Percentiles rank a stretch among this genome's conserved stretches.
These are phyloP conservation scores for Lydus trimaculatus DNA, from an alignment of 2,888 invertebrate species.

Conservation along the genomic window DNA sequence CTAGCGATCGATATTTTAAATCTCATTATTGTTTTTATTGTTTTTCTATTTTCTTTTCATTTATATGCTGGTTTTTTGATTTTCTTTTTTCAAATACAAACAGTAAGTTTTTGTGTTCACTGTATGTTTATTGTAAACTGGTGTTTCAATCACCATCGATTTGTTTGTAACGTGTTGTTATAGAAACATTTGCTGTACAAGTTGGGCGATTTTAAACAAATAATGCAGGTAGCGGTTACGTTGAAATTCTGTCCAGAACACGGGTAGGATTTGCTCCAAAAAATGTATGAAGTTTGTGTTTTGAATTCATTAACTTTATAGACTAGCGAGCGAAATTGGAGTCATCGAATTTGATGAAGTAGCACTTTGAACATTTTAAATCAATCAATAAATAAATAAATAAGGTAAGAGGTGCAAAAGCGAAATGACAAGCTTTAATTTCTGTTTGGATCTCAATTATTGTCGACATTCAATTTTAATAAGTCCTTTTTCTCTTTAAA, in stretches of 20 bases:
- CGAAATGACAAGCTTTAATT: no score
- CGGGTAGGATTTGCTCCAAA: background rate
- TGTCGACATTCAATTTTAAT: no score
- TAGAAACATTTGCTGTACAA: conserved; percentile 10
- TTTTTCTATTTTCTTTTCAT: background rate
- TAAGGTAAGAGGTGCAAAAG: no score
- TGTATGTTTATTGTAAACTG: background rate
- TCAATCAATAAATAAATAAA: no score
- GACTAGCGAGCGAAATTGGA: no score
- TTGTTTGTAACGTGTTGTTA: conserved; percentile 22
- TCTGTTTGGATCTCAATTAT: no score
- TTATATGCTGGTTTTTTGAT: background rate
- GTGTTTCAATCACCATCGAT: conserved; percentile 7
- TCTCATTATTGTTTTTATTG: conserved; percentile 68
- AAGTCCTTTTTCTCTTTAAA: no score
- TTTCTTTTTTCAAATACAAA: background rate
- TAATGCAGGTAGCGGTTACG: background rate
- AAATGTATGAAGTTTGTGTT: no score
- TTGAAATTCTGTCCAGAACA: conserved; percentile 16
- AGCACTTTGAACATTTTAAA: no score
- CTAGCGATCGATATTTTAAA: conserved; percentile 81
- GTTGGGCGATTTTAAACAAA: background rate
- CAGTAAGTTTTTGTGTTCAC: background rate
- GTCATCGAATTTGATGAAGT: no score
- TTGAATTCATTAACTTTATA: no score